Base-by-base conservation (phyloP, 2,888 invertebrate species). In the Drosophila aldrichi region DNA sequence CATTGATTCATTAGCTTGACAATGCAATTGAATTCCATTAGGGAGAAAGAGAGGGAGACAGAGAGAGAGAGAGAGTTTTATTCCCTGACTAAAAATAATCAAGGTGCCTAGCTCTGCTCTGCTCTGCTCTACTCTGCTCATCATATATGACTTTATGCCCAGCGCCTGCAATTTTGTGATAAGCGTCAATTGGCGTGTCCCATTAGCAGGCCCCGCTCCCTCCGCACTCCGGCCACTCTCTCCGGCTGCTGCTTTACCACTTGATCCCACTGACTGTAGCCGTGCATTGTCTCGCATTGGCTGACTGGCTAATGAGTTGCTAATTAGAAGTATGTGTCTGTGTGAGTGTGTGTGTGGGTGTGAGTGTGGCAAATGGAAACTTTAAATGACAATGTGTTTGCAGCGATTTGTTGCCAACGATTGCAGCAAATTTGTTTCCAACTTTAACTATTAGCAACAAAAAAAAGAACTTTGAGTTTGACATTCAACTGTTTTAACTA, bases 251-350 rank as follows among this genome's bases (percentile, higher is more conserved):
- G 14, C 16, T 1, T 10, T n/a, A 10, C 20, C 36, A 34, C 34
- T 57, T 57, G 57, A 44, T 44, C 57, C 44, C 29, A 12, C 25
- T 1, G 32, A 12, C 25, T 38, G 36, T 57, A 34, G 18, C 36
- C 40, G 34, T 32, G 48, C 67, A 70, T 77, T 86, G 77, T 71
- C 61, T 51, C 67, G 86, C 83, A 82, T 77, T 72, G 52, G 54
- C 72, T 69, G 72, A 65, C 66, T 70, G 82, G 74, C 83, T 88
- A 83, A 83, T 88, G 82, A 85, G 88, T 63, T 85, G 63, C 86
- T 83, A 83, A 83, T 83, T 83, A 85, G 82, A 73, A 59, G 29
- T 32, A 12, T 3, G 20, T 18, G 41, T 20, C 18, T 10, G 20
- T 20, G 43, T 25, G 22, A 22, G 22, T 9, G 44, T 25, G 22